These are phyloP conservation scores for Rhynchomys soricoides DNA, from an alignment of 2,113 vertebrate genomes.

Conservation along the genomic window DNA sequence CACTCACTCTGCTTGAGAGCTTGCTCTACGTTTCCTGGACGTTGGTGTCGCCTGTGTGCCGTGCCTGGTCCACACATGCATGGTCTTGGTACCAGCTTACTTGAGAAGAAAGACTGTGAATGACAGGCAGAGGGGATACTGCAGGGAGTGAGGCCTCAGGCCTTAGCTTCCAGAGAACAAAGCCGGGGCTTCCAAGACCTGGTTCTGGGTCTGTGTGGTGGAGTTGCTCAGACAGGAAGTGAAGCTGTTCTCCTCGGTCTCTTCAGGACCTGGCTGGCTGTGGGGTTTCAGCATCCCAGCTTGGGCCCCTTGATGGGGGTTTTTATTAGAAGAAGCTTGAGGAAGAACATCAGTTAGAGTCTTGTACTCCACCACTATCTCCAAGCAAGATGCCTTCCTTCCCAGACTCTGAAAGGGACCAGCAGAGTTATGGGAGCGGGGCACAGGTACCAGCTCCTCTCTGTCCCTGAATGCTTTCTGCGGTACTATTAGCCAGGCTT, in stretches of 20 bases:
- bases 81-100: rapidly evolving
- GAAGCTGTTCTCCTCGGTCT: not conserved
- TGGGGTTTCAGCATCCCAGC: rapidly evolving
- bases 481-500: not conserved
- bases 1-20: rapidly evolving
- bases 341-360: not conserved
- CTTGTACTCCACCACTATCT: not conserved
- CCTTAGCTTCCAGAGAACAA: not conserved
- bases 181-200: not conserved
- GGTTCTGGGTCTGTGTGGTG: not conserved
- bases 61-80: too few relatives aligned
- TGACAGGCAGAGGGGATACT: rapidly evolving
- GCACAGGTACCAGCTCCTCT: not conserved
- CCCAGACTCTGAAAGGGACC: not conserved
- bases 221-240: not conserved
- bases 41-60: not conserved
- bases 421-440: not conserved
- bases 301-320: too few relatives aligned
- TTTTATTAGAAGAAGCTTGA: not conserved
- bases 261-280: too few relatives aligned
- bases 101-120: not conserved
- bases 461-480: not conserved
- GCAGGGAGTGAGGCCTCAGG: not conserved
- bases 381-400: not conserved
- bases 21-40: not conserved